phyloP scores from a whole-genome alignment of 2,888 invertebrate species.

The Acholoe squamosa region DNA sequence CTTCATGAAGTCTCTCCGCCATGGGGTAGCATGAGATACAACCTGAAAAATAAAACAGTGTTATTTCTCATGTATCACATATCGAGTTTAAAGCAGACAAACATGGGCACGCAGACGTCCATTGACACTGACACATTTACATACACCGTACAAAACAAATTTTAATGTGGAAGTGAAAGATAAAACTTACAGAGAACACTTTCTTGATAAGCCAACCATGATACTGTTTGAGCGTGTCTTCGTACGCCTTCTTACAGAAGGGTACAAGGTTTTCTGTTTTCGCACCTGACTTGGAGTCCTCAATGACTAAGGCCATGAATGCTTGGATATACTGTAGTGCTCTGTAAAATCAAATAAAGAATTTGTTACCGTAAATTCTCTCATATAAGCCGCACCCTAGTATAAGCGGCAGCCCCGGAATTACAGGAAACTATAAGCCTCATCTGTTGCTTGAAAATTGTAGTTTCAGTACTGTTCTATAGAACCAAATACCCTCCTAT shows the following conservation, averaged over 20 bases:
- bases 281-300: slow-evolving; percentile 46
- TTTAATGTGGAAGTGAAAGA: no score
- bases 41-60: slow-evolving; percentile 33
- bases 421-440: no score
- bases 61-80: no score
- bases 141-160: no score
- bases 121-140: no score
- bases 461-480: no score
- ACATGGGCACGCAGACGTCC: no score
- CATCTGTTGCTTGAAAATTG: no score
- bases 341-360: slow-evolving; percentile 2
- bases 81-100: no score
- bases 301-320: slow-evolving; percentile 17
- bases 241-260: slow-evolving; percentile 63
- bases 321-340: slow-evolving; percentile 46
- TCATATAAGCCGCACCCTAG: no score
- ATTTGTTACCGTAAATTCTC: background rate
- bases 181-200: slow-evolving; percentile 55
- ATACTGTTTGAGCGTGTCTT: slow-evolving; percentile 62
- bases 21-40: slow-evolving; percentile 63
- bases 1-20: slow-evolving; percentile 63
- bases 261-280: slow-evolving; percentile 63
- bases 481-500: no score
- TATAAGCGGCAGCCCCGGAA: no score
- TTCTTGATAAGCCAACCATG: slow-evolving; percentile 65